Percentiles rank a stretch among this genome's conserved stretches.
These are phyloP conservation scores for Zoanthus sociatus DNA, from an alignment of 92 coral and sea anemone species.

Conservation along the genomic window DNA sequence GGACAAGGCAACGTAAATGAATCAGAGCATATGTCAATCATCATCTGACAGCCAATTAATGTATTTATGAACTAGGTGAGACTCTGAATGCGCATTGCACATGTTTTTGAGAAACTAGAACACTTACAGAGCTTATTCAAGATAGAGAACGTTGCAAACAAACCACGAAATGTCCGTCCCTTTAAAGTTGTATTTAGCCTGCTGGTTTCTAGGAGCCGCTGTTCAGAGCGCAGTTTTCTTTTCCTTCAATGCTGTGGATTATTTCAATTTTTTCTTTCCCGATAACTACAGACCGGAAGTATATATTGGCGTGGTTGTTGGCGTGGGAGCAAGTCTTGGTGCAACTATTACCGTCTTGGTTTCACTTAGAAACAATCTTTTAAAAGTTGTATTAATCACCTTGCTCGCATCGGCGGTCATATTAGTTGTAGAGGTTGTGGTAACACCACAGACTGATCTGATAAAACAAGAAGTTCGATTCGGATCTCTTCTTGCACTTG, in stretches of 20 bases:
- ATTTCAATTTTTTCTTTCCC: slow-evolving; percentile 90
- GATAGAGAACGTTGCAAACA: neutral
- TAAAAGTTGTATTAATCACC: slow-evolving; percentile 70
- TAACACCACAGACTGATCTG: slow-evolving; percentile 67
- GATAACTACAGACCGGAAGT: slow-evolving; percentile 89
- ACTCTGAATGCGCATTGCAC: too few species aligned
- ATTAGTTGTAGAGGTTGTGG: slow-evolving; percentile 73
- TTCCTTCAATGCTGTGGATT: slow-evolving; percentile 87
- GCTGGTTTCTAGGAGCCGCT: slow-evolving; percentile 94
- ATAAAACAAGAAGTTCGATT: slow-evolving; percentile 72
- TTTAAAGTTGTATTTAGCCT: slow-evolving; percentile 77
- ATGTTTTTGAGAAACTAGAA: too few species aligned
- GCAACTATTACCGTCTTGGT: slow-evolving; percentile 77
- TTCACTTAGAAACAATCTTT: slow-evolving; percentile 64
- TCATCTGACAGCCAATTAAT: too few species aligned
- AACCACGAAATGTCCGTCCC: slow-evolving; percentile 61
- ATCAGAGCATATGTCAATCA: too few species aligned
- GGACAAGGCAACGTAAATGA: too few species aligned
- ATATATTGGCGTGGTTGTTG: slow-evolving; percentile 79
- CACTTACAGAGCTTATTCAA: neutral
- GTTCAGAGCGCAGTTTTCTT: slow-evolving; percentile 91
- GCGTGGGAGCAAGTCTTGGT: slow-evolving; percentile 85
- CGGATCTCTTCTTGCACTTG: slow-evolving; percentile 68
- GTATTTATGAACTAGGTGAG: too few species aligned
- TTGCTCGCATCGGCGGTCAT: slow-evolving; percentile 70